phyloP scores from a whole-genome alignment of 2,113 vertebrate genomes.

The Solenodon paradoxus region DNA sequence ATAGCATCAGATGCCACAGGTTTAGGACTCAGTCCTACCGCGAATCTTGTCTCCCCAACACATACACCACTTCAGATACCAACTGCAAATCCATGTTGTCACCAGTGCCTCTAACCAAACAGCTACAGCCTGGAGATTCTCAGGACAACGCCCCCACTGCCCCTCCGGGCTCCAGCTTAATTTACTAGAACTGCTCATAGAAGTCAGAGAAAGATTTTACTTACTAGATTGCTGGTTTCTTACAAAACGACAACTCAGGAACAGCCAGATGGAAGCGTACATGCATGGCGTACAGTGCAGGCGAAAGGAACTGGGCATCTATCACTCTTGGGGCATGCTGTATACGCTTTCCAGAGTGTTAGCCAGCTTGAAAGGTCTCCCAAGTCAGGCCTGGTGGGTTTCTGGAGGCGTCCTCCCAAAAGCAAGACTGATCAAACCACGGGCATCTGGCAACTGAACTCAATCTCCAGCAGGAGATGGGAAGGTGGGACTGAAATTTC shows the following conservation, averaged over 20 bases:
- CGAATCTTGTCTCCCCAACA: not conserved
- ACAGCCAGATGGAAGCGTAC: not conserved
- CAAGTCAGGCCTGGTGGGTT: fast-evolving
- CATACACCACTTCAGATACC: not conserved
- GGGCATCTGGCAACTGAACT: not conserved
- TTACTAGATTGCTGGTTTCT: not conserved
- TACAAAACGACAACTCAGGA: not conserved
- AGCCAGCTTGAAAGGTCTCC: no score
- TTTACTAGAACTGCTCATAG: not conserved
- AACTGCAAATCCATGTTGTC: not conserved
- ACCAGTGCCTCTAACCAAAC: not conserved
- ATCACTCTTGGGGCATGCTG: fast-evolving
- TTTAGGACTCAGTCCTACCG: not conserved
- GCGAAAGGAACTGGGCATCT: fast-evolving
- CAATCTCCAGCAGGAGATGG: not conserved
- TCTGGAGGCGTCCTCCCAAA: not conserved
- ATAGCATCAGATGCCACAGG: not conserved
- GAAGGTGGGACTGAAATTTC: no score
- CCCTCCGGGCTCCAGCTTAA: no score
- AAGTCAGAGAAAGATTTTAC: not conserved
- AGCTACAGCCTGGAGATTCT: not conserved
- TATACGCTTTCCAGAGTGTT: no score
- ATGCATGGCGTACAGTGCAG: fast-evolving
- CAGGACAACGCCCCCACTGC: not conserved
- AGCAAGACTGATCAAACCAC: not conserved